phyloP scores from a whole-genome alignment of 1,140 invertebrate species.

The Drosophila melanica region DNA sequence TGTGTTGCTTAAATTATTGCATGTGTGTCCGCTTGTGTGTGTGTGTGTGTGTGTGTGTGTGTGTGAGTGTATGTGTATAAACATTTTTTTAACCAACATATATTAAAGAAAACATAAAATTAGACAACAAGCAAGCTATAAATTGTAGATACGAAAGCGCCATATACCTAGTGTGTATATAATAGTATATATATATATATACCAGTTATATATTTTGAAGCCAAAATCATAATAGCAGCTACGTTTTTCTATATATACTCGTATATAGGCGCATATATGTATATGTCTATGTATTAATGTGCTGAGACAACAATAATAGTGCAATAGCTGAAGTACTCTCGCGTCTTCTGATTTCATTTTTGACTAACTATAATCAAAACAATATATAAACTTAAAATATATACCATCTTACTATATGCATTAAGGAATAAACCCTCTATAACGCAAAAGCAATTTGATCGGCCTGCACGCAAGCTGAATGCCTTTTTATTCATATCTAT shows the following conservation, averaged over 20 bases:
- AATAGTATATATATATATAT: slow-evolving; percentile 7
- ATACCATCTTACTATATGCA: slow-evolving; percentile 9
- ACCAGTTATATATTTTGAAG: slow-evolving; percentile 2
- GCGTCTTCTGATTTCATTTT: slow-evolving; percentile 14
- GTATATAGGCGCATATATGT: neutral
- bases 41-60: neutral
- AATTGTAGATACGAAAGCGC: slow-evolving; percentile 28
- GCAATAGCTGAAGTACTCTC: slow-evolving; percentile 57
- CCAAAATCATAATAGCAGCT: no score
- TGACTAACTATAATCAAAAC: slow-evolving; percentile 24
- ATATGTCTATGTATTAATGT: slow-evolving; percentile 6
- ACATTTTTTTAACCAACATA: slow-evolving; percentile 16
- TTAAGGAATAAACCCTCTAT: slow-evolving; percentile 8
- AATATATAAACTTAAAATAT: slow-evolving; percentile 3
- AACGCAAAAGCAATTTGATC: slow-evolving; percentile 26
- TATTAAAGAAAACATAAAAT: slow-evolving; percentile 7
- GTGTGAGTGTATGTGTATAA: slow-evolving; percentile 30
- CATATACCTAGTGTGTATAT: slow-evolving; percentile 8
- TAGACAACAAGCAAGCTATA: no score
- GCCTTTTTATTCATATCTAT: no score
- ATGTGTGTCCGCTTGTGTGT: neutral
- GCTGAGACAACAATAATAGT: slow-evolving; percentile 46
- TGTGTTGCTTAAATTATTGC: slow-evolving; percentile 6
- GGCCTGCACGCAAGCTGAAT: slow-evolving; percentile 4
- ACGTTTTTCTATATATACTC: neutral